Base-by-base conservation (phyloP, 2,113 vertebrate genomes). In the Alligator sinensis region DNA sequence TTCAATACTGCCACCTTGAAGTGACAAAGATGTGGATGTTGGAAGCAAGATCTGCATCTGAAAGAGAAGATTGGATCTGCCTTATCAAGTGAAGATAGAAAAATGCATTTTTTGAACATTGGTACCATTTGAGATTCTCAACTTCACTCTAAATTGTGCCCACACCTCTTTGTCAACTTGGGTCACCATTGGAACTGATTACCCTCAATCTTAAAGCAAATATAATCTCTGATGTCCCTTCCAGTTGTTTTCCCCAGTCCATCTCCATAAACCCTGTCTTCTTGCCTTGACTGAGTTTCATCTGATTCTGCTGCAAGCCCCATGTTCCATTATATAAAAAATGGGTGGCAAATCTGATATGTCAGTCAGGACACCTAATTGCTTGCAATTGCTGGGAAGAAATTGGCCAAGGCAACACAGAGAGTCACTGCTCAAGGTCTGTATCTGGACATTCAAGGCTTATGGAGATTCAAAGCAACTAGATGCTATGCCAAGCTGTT, bases 1-100 rank as follows among this genome's bases (percentile, higher is more conserved):
- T 84, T 15, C 24, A 90, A 70, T 34, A 72, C 34, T 59, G 90
- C 76, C 21, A 28, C 76, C 81, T 64, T 66, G 77, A 91, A 66
- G 19, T 62, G 57, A 19, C 19, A 78, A 81, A 79, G 34, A 0
- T 0, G n/a, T 63, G 72, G 18, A 86, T 27, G n/a, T 17, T n/a
- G 81, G 63, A 7, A 77, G 61, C 61, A 88, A 91, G n/a, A 7
- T 78, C 78, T 21, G 17, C 27, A 15, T 2, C 8, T 61, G 86
- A 61, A 82, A 85, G 59, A 78, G 72, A 87, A 87, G 21, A 6
- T 2, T 88, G 34, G 30, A 16, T 25, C 60, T 82, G 19, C 21
- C 59, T 30, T 58, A 58, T 88, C 59, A 78, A 1, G 59, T 0
- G 2, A 21, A 55, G 55, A 78, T 28, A 25, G 55, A 19, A 55